Base-by-base conservation (phyloP, 23 tunicate species). In the Phallusia fumigata region DNA sequence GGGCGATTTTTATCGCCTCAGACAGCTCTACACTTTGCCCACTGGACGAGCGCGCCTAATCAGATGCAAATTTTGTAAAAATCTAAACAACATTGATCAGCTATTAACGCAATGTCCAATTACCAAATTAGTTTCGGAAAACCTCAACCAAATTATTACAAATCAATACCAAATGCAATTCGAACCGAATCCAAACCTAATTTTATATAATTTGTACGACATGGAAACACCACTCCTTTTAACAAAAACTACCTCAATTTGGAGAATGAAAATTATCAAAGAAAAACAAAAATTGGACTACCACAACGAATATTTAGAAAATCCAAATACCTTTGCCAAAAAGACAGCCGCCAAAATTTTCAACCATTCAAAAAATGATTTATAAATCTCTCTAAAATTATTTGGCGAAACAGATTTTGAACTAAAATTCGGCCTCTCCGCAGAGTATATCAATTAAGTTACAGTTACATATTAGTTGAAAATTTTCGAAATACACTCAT, bases 41-140 rank as follows among this genome's bases (percentile, higher is more conserved):
- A 58, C 8, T 24, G 16, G 16, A 58, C 26, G 16, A 58, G 16
- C 11, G 15, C 11, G 69, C 8, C 10, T 77, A 1, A 77, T 15
- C 0, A 6, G 35, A 1, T 77, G 80, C n/a, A 77, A 77, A 35
- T 35, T 77, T 1, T 77, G 80, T n/a, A 77, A 40, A 77, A 18
- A 30, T 26, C 6, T 3, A 18, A 35, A 33, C 26, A 53, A 77
- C 52, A 40, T 35, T 77, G 80, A 1, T 1, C 53, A 26, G 35
- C 10, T 3, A 35, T 1, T 18, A 36, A 35, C 19, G 5, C 6
- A 36, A 36, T 77, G 5, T 5, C 47, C 10, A 40, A 40, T 40
- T 40, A 40, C n/a, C n/a, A n/a, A n/a, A n/a, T n/a, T n/a, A n/a
- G n/a, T n/a, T n/a, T n/a, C n/a, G n/a, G n/a, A n/a, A n/a, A n/a